Base-by-base conservation (phyloP, 2,888 invertebrate species). In the Euzetes globulus region DNA sequence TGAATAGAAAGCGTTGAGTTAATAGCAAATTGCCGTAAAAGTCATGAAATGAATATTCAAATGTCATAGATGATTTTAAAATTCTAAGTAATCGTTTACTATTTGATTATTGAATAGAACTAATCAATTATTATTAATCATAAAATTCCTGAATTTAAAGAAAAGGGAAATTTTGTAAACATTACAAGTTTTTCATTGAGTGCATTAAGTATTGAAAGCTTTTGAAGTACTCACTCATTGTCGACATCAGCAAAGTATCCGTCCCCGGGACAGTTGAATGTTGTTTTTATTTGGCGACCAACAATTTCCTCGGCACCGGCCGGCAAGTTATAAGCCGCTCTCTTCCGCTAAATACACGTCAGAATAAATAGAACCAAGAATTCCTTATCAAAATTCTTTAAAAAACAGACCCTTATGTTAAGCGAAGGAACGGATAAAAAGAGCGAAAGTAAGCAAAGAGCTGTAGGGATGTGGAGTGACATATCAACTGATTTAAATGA, bases 251-350 rank as follows among this genome's bases (percentile, higher is more conserved):
- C 71, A 25, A 47, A 71, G 13, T 27, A 71, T 13, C 71, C 71
- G 19, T 72, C 72, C 2, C 50, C 60, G 3, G 47, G 27, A 60
- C 72, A 72, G 25, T 68, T 22, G 52, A 72, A 72, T 7, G 29
- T 72, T 19, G 22, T 72, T 13, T 68, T 65, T 6, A 72, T 72
- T 13, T 17, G 11, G 7, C 19, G 4, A 15, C 41, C 41, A 9
- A 72, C 11, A 11, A 72, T 65, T 50, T 72, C 72, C 33, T 72
- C 15, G 25, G 72, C 72, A 58, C 72, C 72, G 15, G 72, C 72
- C 5, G 72, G 63, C 15, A 72, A 25, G 13, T 60, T 25, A 52
- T 72, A 72, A 15, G 72, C 52, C 7, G 22, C 72, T 22, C 72
- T 70, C 6, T n/a, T 7, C 7, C 15, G 19, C 63, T 63, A 29